Conservation (phyloP, 2,888 invertebrate species). For the Hirtodrosophila duncani region DNA sequence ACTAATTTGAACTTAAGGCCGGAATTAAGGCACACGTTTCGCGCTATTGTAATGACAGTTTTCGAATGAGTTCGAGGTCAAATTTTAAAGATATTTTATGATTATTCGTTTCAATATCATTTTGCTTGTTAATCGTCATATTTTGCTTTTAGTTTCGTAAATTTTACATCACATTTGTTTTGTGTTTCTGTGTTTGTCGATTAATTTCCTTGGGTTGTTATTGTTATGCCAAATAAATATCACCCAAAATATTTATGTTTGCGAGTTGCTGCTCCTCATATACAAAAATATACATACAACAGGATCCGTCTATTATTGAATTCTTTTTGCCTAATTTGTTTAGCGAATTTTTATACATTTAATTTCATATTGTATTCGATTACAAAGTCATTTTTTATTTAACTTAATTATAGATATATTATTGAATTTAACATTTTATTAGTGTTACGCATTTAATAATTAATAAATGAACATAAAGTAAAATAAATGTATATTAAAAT, state of each 20-base stretch:
- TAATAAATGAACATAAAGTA: too few relatives aligned
- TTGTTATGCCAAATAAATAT: conserved; percentile 48
- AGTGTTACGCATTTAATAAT: background rate
- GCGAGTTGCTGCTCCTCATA: conserved; percentile 8
- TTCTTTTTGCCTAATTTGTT: too few relatives aligned
- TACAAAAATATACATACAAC: conserved; percentile 1
- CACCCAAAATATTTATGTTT: conserved; percentile 38
- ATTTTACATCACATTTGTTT: conserved; percentile 56
- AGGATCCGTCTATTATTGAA: too few relatives aligned
- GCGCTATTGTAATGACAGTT: conserved; percentile 25
- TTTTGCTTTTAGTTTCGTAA: conserved; percentile 19
- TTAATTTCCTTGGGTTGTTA: conserved; percentile 31
- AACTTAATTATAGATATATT: too few relatives aligned
- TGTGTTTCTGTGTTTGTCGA: too few relatives aligned
- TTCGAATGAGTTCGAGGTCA: conserved; percentile 14
- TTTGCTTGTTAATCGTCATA: background rate
- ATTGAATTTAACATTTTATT: too few relatives aligned
- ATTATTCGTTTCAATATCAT: conserved; percentile 7
- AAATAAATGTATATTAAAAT: too few relatives aligned
- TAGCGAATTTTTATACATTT: too few relatives aligned
- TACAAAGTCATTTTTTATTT: too few relatives aligned
- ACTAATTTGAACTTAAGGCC: conserved; percentile 73
- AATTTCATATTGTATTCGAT: too few relatives aligned
- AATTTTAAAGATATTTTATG: conserved; percentile 11
- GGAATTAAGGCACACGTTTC: conserved; percentile 74